Percentiles rank a stretch among this genome's conserved stretches.
phyloP scores from a whole-genome alignment of 2,797 vertebrate species.

The Sibirionetta formosa region DNA sequence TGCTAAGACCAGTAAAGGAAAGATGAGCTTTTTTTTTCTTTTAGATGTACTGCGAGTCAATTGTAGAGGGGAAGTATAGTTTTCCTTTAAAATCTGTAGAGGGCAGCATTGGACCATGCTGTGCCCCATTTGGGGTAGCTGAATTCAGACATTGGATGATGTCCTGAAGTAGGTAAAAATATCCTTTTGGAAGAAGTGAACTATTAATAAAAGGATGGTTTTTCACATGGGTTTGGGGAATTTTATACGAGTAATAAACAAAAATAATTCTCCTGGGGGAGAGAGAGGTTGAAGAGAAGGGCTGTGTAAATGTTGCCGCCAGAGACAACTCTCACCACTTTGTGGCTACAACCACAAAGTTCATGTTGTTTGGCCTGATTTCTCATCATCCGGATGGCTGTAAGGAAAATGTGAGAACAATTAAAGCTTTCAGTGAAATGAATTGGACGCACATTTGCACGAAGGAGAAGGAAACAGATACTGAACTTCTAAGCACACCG shows the following conservation, averaged over 20 bases:
- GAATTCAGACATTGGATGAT: not conserved
- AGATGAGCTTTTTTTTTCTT: not conserved
- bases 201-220: not conserved
- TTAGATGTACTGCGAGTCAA: not conserved
- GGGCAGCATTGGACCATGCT: constrained; percentile 48
- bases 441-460: not conserved
- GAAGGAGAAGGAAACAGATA: not conserved
- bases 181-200: not conserved
- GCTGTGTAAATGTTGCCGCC: not conserved
- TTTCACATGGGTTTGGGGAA: not conserved
- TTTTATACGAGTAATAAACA: not conserved
- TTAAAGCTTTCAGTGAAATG: constrained; percentile 6
- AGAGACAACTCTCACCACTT: not conserved
- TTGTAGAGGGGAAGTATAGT: not conserved
- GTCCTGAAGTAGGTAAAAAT: constrained; percentile 12
- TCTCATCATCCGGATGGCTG: not conserved
- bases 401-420: not conserved
- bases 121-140: rapidly evolving
- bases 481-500: not conserved
- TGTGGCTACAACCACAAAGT: not conserved
- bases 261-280: not conserved
- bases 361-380: not conserved
- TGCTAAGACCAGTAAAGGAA: not conserved
- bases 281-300: not conserved
- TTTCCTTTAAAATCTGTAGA: constrained; percentile 30